Evolutionary conservation across 1,140 invertebrate genomes (phyloP), one percentile per base, ranked within the genome.

Genomic region (Batillaria attramentaria): DNA sequence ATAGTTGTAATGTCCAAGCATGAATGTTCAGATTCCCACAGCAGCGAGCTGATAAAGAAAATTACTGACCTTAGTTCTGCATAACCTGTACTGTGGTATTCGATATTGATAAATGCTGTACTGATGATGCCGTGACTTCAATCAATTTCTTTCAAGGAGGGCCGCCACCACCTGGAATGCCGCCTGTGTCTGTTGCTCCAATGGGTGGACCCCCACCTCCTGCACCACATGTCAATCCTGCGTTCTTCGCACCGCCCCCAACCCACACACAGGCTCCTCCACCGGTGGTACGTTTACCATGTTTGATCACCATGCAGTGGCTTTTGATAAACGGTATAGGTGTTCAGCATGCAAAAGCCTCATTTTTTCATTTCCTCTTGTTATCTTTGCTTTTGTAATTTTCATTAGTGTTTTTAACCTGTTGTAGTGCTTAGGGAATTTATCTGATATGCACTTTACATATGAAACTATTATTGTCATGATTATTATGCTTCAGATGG

Each of bases 171-270:
- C 46, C 79, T 50, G 81, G 84, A 57, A 86, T 87, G 65, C 85
- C 84, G 65, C 87, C 79, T 79, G 85, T 81, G 79, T 77, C 78
- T 81, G 5, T 82, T 80, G 41, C 85, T 78, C 60, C 86, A 74
- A 81, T 85, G n/a, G 31, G 78, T 39, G 79, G 85, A 35, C 86
- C 84, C 43, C 77, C 79, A 46, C 79, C 95, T 46, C 96, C 96
- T 43, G 96, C 96, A 46, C 97, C 97, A 33, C 97, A 99, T 90
- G 97, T 99, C 68, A 99, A 99, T 92, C 97, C 97, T 50, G 97
- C 97, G 66, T 98, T 98, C 93, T 98, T 98, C 91, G 95, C 95
- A 84, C 85, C 85, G 13, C 79, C 84, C 31, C 83, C 86, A 16
- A 83, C 84, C 69, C 81, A 81, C 33, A 82, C 84, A 65, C 81